Conservation (phyloP, 2,797 vertebrate genomes). For the Vipera ursinii region DNA sequence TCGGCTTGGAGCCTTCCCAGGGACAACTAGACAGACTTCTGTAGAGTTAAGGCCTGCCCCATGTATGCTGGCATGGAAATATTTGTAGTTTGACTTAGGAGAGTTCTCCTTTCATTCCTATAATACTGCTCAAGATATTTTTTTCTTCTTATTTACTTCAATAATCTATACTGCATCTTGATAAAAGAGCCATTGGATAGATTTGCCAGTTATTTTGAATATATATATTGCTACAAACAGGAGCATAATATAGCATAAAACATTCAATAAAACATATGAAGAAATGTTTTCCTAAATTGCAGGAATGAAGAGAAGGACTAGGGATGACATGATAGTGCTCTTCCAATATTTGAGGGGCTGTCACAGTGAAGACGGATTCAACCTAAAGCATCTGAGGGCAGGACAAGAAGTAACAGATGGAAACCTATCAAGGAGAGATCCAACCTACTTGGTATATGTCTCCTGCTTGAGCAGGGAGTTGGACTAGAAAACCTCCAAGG, state of each 20-base stretch:
- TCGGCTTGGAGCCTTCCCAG: neutral
- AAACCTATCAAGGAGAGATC: neutral
- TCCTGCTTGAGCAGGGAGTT: neutral
- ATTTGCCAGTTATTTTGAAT: neutral
- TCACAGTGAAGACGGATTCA: neutral
- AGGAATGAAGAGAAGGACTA: neutral
- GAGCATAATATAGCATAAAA: neutral
- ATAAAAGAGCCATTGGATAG: neutral
- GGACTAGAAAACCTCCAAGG: neutral
- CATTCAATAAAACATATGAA: neutral
- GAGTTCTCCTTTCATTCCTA: neutral
- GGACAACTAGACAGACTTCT: neutral
- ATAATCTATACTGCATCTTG: neutral
- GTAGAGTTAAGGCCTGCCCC: neutral
- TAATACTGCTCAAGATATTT: neutral
- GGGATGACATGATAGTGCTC: neutral
- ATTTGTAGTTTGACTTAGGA: neutral
- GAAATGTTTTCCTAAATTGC: neutral
- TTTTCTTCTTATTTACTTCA: neutral
- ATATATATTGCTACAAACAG: neutral
- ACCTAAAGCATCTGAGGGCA: neutral
- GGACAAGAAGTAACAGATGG: neutral
- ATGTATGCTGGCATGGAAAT: neutral
- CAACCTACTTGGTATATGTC: neutral
- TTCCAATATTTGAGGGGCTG: neutral